These are phyloP conservation scores for Penaeus japonicus DNA, from an alignment of 1,140 invertebrate genomes.

Conservation along the genomic window DNA sequence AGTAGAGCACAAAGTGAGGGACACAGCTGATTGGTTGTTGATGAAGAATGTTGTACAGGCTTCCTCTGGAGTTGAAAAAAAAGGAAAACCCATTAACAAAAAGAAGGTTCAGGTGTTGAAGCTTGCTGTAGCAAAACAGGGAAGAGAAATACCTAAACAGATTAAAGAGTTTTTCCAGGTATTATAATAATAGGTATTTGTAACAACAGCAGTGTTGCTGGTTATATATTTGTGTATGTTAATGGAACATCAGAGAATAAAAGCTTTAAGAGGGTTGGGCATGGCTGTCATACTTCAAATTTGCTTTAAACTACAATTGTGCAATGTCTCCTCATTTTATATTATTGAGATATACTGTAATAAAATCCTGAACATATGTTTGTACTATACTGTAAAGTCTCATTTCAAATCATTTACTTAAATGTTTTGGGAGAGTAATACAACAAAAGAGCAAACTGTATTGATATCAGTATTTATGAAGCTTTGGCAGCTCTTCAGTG, in stretches of 20 bases:
- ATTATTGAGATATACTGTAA: constrained; percentile 10
- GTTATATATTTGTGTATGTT: no score
- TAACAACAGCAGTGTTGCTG: no score
- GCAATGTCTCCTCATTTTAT: neutral
- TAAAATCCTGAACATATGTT: constrained; percentile 14
- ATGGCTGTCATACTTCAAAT: no score
- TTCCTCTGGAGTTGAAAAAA: neutral
- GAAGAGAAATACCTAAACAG: no score
- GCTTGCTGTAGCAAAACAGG: no score
- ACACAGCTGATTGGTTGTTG: neutral
- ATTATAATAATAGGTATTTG: no score
- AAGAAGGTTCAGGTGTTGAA: no score
- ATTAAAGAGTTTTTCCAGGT: no score
- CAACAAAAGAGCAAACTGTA: constrained; percentile 8
- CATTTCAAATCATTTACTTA: constrained; percentile 28
- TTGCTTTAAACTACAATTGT: neutral
- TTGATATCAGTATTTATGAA: constrained; percentile 33
- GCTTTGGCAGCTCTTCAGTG: neutral
- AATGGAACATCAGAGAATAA: no score
- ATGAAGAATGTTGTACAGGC: neutral
- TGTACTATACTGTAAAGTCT: constrained; percentile 53
- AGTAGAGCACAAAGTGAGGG: constrained; percentile 38
- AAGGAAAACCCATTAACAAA: neutral
- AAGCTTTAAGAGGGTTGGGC: no score
- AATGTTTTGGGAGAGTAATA: constrained; percentile 44